Evolutionary conservation across 2,888 invertebrate genomes (phyloP).

Genomic region (Drosophila niveifrons): DNA sequence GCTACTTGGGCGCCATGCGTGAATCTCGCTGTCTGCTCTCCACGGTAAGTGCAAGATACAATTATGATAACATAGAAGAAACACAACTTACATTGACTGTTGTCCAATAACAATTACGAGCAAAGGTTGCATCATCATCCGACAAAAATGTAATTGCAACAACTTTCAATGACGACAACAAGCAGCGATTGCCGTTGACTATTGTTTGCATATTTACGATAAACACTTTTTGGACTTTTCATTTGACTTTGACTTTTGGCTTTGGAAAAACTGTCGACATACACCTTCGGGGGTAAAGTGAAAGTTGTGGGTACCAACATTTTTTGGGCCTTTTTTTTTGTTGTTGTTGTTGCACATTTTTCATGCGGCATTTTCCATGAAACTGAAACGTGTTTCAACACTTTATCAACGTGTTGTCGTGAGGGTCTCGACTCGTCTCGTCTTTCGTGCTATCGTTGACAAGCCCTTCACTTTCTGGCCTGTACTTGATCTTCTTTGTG

Average conservation of each 20-base stretch:
- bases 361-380: conserved; percentile 48
- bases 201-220: conserved; percentile 50
- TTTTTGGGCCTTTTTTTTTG: conserved; percentile 32
- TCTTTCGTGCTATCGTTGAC: conserved; percentile 31
- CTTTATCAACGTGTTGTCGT: conserved; percentile 47
- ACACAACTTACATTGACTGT: conserved; percentile 19
- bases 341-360: no score
- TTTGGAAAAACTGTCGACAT: conserved; percentile 42
- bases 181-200: conserved; percentile 23
- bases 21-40: conserved; percentile 89
- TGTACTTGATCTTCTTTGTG: conserved; percentile 51
- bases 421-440: conserved; percentile 16
- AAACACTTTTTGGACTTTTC: conserved; percentile 37
- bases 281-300: conserved; percentile 47
- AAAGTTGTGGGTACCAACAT: conserved; percentile 53
- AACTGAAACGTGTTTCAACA: conserved; percentile 50
- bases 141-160: conserved; percentile 26
- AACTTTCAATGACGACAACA: conserved; percentile 26
- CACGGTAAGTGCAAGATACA: conserved; percentile 87
- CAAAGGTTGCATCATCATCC: conserved; percentile 46
- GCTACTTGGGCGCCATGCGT: conserved; percentile 90
- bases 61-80: neutral
- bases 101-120: conserved; percentile 19
- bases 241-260: conserved; percentile 59
- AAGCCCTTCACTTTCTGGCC: conserved; percentile 70